phyloP scores from a whole-genome alignment of 2,797 vertebrate genomes.

The Podarcis lilfordi region DNA sequence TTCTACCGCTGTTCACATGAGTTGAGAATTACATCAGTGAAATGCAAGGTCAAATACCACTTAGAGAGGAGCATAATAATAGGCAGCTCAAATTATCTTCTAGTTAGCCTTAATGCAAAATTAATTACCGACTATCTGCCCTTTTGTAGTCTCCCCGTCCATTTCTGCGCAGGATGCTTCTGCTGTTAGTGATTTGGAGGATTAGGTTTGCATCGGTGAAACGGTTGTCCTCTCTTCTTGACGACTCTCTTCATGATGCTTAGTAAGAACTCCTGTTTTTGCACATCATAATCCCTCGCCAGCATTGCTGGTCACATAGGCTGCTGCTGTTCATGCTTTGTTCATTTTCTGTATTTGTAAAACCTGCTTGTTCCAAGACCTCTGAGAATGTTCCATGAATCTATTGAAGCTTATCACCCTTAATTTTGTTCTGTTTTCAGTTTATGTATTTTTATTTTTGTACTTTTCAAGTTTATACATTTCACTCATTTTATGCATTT shows the following conservation, averaged over 20 bases:
- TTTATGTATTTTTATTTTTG: too few species aligned
- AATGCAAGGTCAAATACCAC: constrained; percentile 9
- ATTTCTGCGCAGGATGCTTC: neutral
- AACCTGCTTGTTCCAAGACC: neutral
- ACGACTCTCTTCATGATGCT: neutral
- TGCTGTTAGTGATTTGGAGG: neutral
- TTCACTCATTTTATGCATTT: too few species aligned
- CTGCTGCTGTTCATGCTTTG: neutral
- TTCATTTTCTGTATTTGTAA: neutral
- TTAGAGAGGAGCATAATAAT: constrained; percentile 19
- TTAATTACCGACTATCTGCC: neutral
- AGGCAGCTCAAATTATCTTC: neutral
- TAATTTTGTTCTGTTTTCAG: too few species aligned
- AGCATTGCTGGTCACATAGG: neutral
- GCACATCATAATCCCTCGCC: neutral
- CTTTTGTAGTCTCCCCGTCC: neutral
- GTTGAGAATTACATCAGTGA: neutral
- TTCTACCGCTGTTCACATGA: neutral
- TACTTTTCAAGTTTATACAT: too few species aligned
- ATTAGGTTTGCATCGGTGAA: neutral
- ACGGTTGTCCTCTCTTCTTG: neutral
- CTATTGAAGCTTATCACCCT: neutral
- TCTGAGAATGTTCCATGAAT: neutral
- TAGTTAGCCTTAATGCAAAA: constrained; percentile 15
- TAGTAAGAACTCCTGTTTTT: neutral